A percentile compares a stretch with the other conserved stretches of the same genome.
phyloP scores from a whole-genome alignment of 2,888 invertebrate genomes.

The Elaeidobius kamerunicus region DNA sequence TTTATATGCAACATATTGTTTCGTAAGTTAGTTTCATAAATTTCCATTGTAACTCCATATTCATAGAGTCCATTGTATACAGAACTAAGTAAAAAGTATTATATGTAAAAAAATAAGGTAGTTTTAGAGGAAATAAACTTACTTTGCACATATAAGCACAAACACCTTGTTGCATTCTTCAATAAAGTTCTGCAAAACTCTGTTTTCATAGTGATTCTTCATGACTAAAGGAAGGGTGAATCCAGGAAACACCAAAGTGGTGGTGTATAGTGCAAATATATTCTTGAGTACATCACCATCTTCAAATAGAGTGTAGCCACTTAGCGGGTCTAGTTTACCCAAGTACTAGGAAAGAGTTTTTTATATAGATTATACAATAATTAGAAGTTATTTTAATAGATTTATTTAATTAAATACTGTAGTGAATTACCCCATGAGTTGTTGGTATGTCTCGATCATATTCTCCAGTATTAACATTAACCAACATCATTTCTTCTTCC shows the following conservation, averaged over 20 bases:
- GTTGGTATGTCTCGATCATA: slow-evolving; percentile 48
- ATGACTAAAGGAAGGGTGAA: slow-evolving; percentile 72
- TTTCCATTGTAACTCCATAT: slow-evolving; percentile 64
- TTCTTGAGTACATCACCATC: slow-evolving; percentile 43
- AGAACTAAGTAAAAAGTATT: slow-evolving; percentile 21
- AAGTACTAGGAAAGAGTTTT: slow-evolving; percentile 46
- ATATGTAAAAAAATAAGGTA: not conserved
- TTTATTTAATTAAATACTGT: not conserved
- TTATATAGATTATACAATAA: not conserved
- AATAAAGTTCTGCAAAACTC: slow-evolving; percentile 59
- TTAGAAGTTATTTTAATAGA: not conserved
- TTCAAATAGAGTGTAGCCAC: slow-evolving; percentile 48
- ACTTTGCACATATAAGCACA: slow-evolving; percentile 58
- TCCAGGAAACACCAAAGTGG: slow-evolving; percentile 70
- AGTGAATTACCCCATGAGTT: slow-evolving; percentile 45
- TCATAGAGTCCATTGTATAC: slow-evolving; percentile 37
- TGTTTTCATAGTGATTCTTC: slow-evolving; percentile 53
- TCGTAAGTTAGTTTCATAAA: slow-evolving; percentile 62
- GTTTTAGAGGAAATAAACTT: slow-evolving; percentile 34
- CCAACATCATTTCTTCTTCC: slow-evolving; percentile 35
- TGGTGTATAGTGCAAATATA: slow-evolving; percentile 46
- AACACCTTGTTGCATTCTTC: slow-evolving; percentile 58
- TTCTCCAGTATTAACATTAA: slow-evolving; percentile 34
- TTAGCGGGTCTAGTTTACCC: slow-evolving; percentile 45
- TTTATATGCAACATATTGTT: slow-evolving; percentile 57